Percentiles rank a stretch among this genome's conserved stretches.
These are phyloP conservation scores for Megaceryle torquata DNA, from an alignment of 2,113 vertebrate species.

Conservation along the genomic window DNA sequence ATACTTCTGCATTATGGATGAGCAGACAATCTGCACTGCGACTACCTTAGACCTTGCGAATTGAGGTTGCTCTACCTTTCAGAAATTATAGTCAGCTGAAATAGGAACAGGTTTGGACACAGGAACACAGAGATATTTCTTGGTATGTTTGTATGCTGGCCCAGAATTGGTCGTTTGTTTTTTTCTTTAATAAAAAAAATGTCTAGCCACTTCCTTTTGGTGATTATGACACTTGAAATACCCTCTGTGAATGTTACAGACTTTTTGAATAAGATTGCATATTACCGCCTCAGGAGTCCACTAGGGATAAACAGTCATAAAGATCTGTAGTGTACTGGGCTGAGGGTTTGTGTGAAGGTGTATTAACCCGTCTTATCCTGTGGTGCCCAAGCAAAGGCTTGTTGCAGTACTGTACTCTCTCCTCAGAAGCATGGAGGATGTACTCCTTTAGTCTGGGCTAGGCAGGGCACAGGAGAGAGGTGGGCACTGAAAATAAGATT, in stretches of 20 bases:
- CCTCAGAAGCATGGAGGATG: neutral
- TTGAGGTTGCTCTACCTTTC: slow-evolving; percentile 37
- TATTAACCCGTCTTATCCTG: neutral
- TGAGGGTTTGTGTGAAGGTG: neutral
- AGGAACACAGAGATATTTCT: neutral
- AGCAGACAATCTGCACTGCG: slow-evolving; percentile 66
- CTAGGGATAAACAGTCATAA: neutral
- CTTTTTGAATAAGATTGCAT: neutral
- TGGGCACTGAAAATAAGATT: neutral
- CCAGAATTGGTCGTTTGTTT: neutral
- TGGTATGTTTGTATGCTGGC: neutral
- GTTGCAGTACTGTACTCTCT: neutral
- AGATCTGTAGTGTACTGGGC: too few relatives aligned
- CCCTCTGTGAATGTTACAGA: neutral
- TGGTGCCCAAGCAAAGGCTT: neutral
- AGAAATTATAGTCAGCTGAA: slow-evolving; percentile 29
- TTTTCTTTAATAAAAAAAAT: neutral
- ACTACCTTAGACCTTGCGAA: slow-evolving; percentile 45
- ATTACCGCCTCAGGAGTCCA: neutral
- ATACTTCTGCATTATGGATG: slow-evolving; percentile 76
- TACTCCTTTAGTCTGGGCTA: neutral
- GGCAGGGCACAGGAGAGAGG: neutral
- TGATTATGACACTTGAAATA: neutral
- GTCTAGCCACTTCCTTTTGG: neutral
- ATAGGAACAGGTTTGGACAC: neutral